Conservation (phyloP, 2,797 vertebrate species). For the Phrynocephalus vlangalii region DNA sequence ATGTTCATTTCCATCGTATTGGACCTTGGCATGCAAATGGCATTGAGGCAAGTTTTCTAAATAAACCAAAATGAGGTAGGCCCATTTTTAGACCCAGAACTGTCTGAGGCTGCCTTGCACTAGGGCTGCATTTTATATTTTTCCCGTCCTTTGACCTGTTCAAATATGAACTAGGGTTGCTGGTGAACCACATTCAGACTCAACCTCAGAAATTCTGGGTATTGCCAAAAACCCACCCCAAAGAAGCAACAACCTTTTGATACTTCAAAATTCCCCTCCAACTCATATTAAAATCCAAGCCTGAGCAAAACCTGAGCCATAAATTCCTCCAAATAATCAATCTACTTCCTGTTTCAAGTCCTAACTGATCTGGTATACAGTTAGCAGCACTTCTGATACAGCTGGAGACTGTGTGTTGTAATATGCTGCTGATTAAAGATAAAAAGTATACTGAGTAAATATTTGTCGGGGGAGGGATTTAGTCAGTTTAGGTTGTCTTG, state of each 20-base stretch:
- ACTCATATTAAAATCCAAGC: background rate
- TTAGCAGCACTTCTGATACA: background rate
- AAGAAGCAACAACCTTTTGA: background rate
- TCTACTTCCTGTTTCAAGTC: background rate
- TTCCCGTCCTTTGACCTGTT: conserved; percentile 55
- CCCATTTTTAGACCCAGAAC: conserved; percentile 76
- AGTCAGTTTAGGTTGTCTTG: too few relatives aligned
- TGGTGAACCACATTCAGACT: background rate
- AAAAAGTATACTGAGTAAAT: background rate
- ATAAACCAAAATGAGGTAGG: conserved; percentile 75
- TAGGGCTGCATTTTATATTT: conserved; percentile 60
- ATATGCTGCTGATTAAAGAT: background rate
- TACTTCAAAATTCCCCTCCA: background rate
- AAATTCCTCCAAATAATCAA: background rate
- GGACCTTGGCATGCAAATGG: conserved; percentile 68
- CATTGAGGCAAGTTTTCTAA: conserved; percentile 76
- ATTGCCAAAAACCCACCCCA: background rate
- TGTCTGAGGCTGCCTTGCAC: conserved; percentile 68
- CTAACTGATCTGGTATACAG: background rate
- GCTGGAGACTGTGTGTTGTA: background rate
- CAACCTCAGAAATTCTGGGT: background rate
- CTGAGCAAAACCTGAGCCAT: background rate
- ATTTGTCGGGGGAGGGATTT: too few relatives aligned
- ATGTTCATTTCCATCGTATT: conserved; percentile 71
- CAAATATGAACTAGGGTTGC: conserved; percentile 33